Evolutionary conservation across 1,140 invertebrate species (phyloP).

Genomic region (Limonius californicus): DNA sequence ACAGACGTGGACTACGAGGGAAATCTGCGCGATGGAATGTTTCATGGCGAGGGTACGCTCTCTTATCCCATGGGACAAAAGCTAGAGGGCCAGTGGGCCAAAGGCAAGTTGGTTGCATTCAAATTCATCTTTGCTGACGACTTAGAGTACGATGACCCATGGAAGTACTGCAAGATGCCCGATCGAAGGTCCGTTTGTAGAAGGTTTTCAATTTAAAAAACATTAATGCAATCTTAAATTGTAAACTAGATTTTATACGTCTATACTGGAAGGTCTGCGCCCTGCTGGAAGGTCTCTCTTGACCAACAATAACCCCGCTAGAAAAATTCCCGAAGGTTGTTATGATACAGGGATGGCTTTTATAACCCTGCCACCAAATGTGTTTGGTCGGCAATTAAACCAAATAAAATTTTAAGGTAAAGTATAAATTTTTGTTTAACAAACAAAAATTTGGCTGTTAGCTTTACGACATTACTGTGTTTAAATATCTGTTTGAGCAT

Average conservation of each 20-base stretch:
- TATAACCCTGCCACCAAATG: constrained; percentile 44
- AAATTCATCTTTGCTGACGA: constrained; percentile 44
- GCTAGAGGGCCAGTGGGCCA: constrained; percentile 42
- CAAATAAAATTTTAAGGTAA: constrained; percentile 23
- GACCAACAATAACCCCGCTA: constrained; percentile 33
- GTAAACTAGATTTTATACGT: constrained; percentile 12
- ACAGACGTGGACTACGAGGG: constrained; percentile 43
- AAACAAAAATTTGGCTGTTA: too few relatives aligned
- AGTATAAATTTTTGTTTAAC: too few relatives aligned
- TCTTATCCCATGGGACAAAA: constrained; percentile 43
- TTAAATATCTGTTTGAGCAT: too few relatives aligned
- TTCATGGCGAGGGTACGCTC: constrained; percentile 47
- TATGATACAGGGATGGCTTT: constrained; percentile 47
- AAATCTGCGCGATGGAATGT: constrained; percentile 40
- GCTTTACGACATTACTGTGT: too few relatives aligned
- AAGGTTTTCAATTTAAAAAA: too few relatives aligned
- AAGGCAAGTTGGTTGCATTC: constrained; percentile 38
- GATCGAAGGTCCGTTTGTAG: constrained; percentile 40
- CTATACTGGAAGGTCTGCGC: constrained; percentile 35
- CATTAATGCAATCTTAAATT: too few relatives aligned
- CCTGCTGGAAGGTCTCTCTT: constrained; percentile 36
- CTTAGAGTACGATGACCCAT: constrained; percentile 37
- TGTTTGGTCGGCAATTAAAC: constrained; percentile 23
- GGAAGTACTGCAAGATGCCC: constrained; percentile 44
- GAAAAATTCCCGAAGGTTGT: constrained; percentile 41